Base-by-base conservation (phyloP, 1,140 invertebrate genomes). In the Leptopilina clavipes region DNA sequence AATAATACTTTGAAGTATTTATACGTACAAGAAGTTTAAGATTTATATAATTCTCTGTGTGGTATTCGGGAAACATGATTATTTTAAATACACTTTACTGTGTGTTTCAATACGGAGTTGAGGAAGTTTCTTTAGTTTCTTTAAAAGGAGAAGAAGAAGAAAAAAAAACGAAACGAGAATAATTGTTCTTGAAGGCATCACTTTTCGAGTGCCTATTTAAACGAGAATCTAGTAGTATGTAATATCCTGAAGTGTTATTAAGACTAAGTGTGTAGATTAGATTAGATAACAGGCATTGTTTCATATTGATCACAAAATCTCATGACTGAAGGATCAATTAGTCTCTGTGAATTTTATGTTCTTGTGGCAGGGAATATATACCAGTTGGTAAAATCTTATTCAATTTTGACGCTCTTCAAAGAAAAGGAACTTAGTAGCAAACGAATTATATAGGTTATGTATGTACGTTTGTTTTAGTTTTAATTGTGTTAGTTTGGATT, bases 31-130 rank as follows among this genome's bases (percentile, higher is more conserved):
- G 5, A 40, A 40, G n/a, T n/a, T 14, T 48, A 17, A 52, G 48
- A 52, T 52, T 52, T 52, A 52, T 52, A 52, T 52, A 52, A 52
- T 52, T n/a, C 48, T 52, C 14, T n/a, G 1, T 52, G 25, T 52
- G 48, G 48, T 52, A 52, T 52, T 52, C n/a, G n/a, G n/a, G n/a
- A 52, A 52, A 52, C 48, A 17, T 52, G 48, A 52, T 1, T n/a
- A 52, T 52, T 52, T n/a, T 17, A 52, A 52, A 52, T 52, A n/a
- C n/a, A 52, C 17, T 52, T 52, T 52, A 52, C 48, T 52, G 48
- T n/a, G n/a, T n/a, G n/a, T 52, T 52, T 52, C 14, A 52, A 52
- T 52, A 17, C n/a, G n/a, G 48, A 52, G 8, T 52, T 52, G 48
- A 52, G 48, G 48, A 52, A 52, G 48, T 52, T 52, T 17, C 6